Evolutionary conservation across 2,888 invertebrate species (phyloP).

Genomic region (Pegoplata infirma): DNA sequence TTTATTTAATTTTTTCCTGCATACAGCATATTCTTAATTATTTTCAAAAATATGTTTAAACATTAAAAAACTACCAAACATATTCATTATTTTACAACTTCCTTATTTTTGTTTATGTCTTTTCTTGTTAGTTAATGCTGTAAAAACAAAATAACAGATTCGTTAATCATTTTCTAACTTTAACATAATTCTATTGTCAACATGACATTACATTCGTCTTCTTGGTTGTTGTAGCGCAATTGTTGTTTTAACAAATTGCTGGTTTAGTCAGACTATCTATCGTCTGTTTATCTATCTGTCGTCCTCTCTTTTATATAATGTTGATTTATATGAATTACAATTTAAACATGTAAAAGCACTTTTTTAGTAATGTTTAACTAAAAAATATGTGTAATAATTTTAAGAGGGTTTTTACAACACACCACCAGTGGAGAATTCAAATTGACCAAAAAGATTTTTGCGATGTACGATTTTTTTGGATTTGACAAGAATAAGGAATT

Average conservation of each 20-base stretch:
- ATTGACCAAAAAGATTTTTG: background rate
- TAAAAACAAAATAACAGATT: background rate
- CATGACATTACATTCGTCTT: slow-evolving; percentile 22
- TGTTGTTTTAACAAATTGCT: no score
- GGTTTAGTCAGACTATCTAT: no score
- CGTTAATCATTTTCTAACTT: slow-evolving; percentile 15
- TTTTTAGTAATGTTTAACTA: slow-evolving; percentile 7
- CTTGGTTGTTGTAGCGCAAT: background rate
- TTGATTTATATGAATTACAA: slow-evolving; percentile 29
- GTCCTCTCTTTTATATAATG: no score
- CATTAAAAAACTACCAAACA: no score
- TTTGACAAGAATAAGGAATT: background rate
- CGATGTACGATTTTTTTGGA: background rate
- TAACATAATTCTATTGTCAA: slow-evolving; percentile 4
- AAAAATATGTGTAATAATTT: background rate
- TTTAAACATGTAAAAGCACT: slow-evolving; percentile 18
- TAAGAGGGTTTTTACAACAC: background rate
- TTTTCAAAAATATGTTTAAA: no score
- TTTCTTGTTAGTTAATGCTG: background rate
- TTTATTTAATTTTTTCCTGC: no score
- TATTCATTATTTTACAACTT: slow-evolving; percentile 36
- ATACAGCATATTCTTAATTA: no score
- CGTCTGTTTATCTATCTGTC: no score
- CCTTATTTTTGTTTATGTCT: slow-evolving; percentile 2
- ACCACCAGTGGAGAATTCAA: background rate